Conservation (phyloP, 2,797 vertebrate genomes). For the Avahi laniger region DNA sequence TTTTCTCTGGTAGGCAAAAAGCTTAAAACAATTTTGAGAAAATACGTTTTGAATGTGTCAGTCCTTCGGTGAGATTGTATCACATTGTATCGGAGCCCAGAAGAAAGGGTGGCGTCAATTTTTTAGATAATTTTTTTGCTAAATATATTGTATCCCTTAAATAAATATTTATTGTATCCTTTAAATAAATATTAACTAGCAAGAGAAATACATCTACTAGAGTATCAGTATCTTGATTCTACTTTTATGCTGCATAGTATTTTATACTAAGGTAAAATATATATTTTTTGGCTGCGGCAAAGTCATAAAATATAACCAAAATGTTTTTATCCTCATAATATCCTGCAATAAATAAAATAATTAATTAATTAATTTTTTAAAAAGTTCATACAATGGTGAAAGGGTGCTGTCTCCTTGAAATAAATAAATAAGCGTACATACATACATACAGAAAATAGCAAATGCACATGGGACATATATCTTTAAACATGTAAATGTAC, state of each 20-base stretch:
- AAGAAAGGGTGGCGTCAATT: not conserved
- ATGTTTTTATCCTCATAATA: too few relatives aligned
- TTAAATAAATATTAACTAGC: conserved; percentile 27
- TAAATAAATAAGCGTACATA: not conserved
- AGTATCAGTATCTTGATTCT: not conserved
- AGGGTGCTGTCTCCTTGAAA: not conserved
- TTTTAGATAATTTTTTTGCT: not conserved
- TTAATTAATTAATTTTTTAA: not conserved
- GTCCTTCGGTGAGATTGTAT: not conserved
- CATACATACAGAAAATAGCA: not conserved
- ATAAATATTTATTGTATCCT: not conserved
- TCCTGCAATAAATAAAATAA: too few relatives aligned
- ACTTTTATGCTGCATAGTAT: not conserved
- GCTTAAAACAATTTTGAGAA: not conserved
- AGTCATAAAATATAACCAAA: too few relatives aligned
- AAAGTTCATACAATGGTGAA: not conserved
- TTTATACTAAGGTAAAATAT: not conserved
- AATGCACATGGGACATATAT: not conserved
- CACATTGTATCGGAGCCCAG: not conserved
- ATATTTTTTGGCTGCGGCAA: not conserved
- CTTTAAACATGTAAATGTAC: not conserved
- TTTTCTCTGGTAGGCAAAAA: not conserved
- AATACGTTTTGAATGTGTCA: not conserved
- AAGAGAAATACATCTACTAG: not conserved
- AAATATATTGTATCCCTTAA: not conserved